These are phyloP conservation scores for Mustela nigripes DNA, from an alignment of 2,113 vertebrate genomes.

Conservation along the genomic window DNA sequence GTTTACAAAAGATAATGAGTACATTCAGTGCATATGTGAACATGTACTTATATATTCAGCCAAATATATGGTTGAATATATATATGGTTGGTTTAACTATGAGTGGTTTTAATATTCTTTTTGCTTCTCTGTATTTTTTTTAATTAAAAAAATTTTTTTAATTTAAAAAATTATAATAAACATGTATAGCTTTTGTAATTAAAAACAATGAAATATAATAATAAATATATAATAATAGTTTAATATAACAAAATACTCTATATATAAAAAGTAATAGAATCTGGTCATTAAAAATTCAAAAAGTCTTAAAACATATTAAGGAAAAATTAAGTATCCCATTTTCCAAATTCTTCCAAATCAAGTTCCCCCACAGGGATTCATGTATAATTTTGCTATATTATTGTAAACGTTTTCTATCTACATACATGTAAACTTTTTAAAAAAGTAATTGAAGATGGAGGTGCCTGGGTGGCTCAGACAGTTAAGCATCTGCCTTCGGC, in stretches of 20 bases:
- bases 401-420: neutral
- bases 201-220: neutral
- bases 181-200: neutral
- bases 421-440: neutral
- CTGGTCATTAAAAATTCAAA: neutral
- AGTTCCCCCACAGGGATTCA: neutral
- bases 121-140: neutral
- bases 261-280: conserved; percentile 26
- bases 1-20: conserved; percentile 14
- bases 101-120: conserved; percentile 28
- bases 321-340: conserved; percentile 3
- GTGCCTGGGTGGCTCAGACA: too few relatives aligned
- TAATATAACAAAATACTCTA: conserved; percentile 9
- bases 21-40: neutral
- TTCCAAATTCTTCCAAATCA: conserved; percentile 18
- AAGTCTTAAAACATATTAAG: neutral
- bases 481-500: too few relatives aligned
- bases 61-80: neutral
- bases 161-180: conserved; percentile 49
- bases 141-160: too few relatives aligned
- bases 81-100: conserved; percentile 3
- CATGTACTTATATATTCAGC: neutral
- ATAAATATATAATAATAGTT: conserved; percentile 3
- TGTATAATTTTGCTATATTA: neutral
- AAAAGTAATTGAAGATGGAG: neutral